A percentile compares a stretch with the other conserved stretches of the same genome.
These are phyloP conservation scores for Periophthalmus modestus DNA, from an alignment of 2,113 vertebrate genomes.

Conservation along the genomic window DNA sequence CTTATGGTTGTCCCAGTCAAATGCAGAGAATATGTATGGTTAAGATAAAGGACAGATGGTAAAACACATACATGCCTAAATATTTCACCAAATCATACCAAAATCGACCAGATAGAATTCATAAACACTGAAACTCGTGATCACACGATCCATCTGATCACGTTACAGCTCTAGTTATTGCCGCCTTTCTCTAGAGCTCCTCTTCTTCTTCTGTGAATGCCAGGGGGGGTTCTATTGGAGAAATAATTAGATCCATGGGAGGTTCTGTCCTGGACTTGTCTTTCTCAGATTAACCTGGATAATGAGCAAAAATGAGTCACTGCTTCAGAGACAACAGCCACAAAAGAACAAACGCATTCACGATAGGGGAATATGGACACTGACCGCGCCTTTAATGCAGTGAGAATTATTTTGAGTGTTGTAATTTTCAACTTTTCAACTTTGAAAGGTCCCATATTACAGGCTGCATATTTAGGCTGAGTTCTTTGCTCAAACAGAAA, in stretches of 20 bases:
- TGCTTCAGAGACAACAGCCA: neutral
- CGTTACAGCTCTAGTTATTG: neutral
- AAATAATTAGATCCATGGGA: neutral
- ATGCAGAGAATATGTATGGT: too few species aligned
- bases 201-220: neutral
- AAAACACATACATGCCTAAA: too few species aligned
- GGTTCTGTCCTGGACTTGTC: slow-evolving; percentile 1
- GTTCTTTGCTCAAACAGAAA: too few species aligned
- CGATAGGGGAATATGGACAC: neutral
- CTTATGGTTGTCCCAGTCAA: too few species aligned
- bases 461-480: too few species aligned
- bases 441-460: too few species aligned
- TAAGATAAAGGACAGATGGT: too few species aligned
- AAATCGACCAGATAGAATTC: too few species aligned
- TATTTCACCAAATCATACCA: too few species aligned
- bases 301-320: neutral
- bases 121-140: too few species aligned
- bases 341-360: neutral
- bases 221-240: neutral
- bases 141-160: neutral
- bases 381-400: neutral
- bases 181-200: neutral
- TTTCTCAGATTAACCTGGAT: neutral
- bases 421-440: neutral
- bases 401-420: neutral